phyloP scores from a whole-genome alignment of 2,113 vertebrate species.

The Ailuropoda melanoleuca region DNA sequence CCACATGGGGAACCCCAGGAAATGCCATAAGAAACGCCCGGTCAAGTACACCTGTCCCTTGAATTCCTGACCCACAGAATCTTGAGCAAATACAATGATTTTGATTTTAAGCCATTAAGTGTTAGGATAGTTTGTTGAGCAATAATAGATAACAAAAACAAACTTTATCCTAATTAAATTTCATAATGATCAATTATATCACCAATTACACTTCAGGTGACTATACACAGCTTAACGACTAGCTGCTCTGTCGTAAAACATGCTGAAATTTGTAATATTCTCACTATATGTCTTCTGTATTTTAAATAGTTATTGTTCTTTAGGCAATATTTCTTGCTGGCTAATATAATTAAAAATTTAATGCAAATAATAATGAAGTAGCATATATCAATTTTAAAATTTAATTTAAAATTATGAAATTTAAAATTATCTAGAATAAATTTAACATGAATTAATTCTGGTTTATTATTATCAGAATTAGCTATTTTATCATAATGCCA shows the following conservation, averaged over 20 bases:
- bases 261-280: not conserved
- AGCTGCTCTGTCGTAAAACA: not conserved
- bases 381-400: conserved; percentile 71
- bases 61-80: not conserved
- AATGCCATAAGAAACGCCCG: not conserved
- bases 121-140: not conserved
- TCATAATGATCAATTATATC: not conserved
- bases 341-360: conserved; percentile 68
- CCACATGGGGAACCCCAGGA: not conserved
- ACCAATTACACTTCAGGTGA: not conserved
- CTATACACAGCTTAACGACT: not conserved
- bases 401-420: conserved; percentile 70
- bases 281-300: conserved; percentile 9
- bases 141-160: not conserved
- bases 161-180: conserved; percentile 33
- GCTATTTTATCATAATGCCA: conserved; percentile 65
- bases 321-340: conserved; percentile 54
- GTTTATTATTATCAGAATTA: conserved; percentile 72
- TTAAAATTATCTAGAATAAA: conserved; percentile 73
- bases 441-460: conserved; percentile 71
- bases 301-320: conserved; percentile 62
- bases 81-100: not conserved
- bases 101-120: not conserved
- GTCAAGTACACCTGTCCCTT: not conserved
- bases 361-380: conserved; percentile 72